phyloP scores from a whole-genome alignment of 1,140 invertebrate genomes.

The Caenorhabditis brenneri region DNA sequence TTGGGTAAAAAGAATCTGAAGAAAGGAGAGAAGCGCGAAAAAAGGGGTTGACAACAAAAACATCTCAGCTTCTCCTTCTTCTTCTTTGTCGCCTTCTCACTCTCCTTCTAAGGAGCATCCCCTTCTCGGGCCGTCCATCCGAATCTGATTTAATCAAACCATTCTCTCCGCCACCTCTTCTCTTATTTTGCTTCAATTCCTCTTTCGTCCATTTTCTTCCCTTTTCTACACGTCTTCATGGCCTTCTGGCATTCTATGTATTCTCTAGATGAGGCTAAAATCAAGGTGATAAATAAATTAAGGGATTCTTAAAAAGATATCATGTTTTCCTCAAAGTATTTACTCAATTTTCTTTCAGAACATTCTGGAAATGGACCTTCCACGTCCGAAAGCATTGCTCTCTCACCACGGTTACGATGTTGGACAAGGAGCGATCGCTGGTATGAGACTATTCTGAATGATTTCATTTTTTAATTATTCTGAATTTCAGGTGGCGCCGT shows the following conservation, averaged over 20 bases:
- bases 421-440: conserved; percentile 69
- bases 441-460: neutral
- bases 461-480: neutral
- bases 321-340: neutral
- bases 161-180: conserved; percentile 35
- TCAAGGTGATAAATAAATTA: neutral
- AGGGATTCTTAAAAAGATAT: neutral
- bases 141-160: conserved; percentile 42
- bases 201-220: conserved; percentile 27
- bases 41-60: no score
- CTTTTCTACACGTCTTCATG: neutral
- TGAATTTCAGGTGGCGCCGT: conserved; percentile 63
- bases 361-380: conserved; percentile 71
- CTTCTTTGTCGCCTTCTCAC: neutral
- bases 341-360: conserved; percentile 59
- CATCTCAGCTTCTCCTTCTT: neutral
- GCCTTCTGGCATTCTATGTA: conserved; percentile 41
- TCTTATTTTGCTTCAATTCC: conserved; percentile 36
- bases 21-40: neutral
- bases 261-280: conserved; percentile 13
- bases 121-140: neutral
- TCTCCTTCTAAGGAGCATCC: neutral
- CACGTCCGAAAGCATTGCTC: conserved; percentile 68
- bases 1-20: neutral
- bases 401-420: conserved; percentile 69